Base-by-base conservation (phyloP, 2,113 vertebrate genomes). In the Hippocampus mohnikei region DNA sequence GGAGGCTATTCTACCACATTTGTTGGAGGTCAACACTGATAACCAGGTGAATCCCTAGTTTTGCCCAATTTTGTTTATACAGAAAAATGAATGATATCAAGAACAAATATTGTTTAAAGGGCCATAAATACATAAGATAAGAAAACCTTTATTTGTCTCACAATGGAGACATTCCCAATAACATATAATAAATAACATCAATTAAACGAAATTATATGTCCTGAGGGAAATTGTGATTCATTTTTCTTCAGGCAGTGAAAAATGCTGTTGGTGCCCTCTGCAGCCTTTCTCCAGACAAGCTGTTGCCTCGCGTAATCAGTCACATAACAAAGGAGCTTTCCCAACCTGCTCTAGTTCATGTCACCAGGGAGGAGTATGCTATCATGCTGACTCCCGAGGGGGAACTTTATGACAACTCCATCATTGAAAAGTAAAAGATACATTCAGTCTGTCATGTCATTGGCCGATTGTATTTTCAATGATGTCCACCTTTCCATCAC, bases 371-470 rank as follows among this genome's bases (percentile, higher is more conserved):
- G 75, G 97, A 99, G 81, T 96, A 93, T 48, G 93, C 93, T 61
- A 96, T 97, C 87, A 95, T 99, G 96, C 91, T 88, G 76, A 97
- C 94, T 2, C 95, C 95, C 0, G 93, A 95, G 0, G 97, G 96
- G 75, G 92, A 95, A 40, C 91, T 99, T 1, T 95, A 95, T 4
- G 96, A 99, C 87, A 95, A 96, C 63, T 96, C 95, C 73, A 95
- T 98, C 82, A 93, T 98, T 82, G 94, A 95, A 85, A 97, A 95
- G 97, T 98, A 84, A 67, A 9, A 2, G 20, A 2, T 63, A 37
- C 37, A 13, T 12, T 33, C 2, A 9, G 20, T 44, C 65, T 62
- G 2, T 71, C 16, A 20, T 68, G 11, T 18, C 15, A 8, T 53
- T 2, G 8, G 11, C 50, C 0, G 58, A 10, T 23, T 13, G 29